Conservation (phyloP, 2,888 invertebrate species). For the Erynnis tages region DNA sequence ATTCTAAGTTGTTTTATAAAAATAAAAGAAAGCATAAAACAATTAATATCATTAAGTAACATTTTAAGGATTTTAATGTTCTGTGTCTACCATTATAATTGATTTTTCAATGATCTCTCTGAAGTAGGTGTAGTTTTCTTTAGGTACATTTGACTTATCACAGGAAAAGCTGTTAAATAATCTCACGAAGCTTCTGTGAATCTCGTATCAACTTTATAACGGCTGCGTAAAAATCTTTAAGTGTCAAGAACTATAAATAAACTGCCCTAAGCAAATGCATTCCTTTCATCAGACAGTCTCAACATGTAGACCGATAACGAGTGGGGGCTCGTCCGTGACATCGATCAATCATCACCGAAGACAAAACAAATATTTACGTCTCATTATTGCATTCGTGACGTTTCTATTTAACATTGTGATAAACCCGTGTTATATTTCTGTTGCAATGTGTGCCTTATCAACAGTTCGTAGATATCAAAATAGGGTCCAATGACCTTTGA, state of each 20-base stretch:
- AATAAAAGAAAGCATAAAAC: no score
- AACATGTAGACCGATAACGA: slow-evolving; percentile 47
- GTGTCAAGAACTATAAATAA: slow-evolving; percentile 5
- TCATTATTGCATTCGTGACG: slow-evolving; percentile 64
- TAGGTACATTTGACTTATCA: no score
- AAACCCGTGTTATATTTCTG: slow-evolving; percentile 35
- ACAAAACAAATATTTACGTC: slow-evolving; percentile 68
- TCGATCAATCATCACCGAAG: slow-evolving; percentile 57
- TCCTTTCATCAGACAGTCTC: slow-evolving; percentile 14
- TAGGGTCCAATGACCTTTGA: slow-evolving; percentile 48
- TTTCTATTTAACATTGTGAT: slow-evolving; percentile 35
- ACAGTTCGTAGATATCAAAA: slow-evolving; percentile 32
- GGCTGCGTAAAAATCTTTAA: background rate
- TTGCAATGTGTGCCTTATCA: slow-evolving; percentile 41
- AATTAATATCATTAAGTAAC: no score
- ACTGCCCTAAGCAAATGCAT: slow-evolving; percentile 1
- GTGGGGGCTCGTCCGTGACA: slow-evolving; percentile 79
- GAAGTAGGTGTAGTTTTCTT: no score
- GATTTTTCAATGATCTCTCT: no score
- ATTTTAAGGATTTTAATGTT: no score
- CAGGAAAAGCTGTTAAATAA: no score
- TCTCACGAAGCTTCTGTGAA: no score
- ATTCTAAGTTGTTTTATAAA: no score
- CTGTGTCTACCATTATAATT: no score
- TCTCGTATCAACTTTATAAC: no score